Conservation (phyloP, 1,140 invertebrate species). For the Meloidogyne chitwoodi region DNA sequence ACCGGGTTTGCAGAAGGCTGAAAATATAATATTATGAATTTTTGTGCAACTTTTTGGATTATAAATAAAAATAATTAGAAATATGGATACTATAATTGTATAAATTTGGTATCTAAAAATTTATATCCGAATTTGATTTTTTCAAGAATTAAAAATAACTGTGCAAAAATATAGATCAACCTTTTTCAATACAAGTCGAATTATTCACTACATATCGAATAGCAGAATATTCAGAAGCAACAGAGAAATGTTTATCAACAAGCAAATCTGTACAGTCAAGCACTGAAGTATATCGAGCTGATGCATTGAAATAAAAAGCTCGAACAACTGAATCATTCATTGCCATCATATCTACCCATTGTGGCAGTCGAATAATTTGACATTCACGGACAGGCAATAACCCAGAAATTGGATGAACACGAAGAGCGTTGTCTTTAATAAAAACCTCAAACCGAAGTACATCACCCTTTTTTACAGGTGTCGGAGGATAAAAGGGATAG, state of each 20-base stretch:
- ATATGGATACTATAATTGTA: too few species aligned
- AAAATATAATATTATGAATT: neutral
- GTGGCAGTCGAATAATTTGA: slow-evolving; percentile 19
- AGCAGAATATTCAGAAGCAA: slow-evolving; percentile 21
- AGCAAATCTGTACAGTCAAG: slow-evolving; percentile 31
- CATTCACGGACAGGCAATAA: neutral
- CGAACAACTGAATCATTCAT: slow-evolving; percentile 22
- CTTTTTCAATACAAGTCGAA: slow-evolving; percentile 9
- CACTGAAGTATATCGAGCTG: neutral
- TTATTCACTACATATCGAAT: slow-evolving; percentile 28
- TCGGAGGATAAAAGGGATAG: slow-evolving; percentile 29
- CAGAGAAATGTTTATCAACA: neutral
- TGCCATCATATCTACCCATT: slow-evolving; percentile 15
- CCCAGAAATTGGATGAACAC: slow-evolving; percentile 7
- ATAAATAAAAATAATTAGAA: too few species aligned
- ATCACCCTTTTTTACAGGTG: slow-evolving; percentile 6
- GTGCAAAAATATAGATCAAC: neutral
- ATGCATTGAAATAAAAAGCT: slow-evolving; percentile 6
- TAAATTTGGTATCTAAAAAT: too few species aligned
- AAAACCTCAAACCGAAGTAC: slow-evolving; percentile 26
- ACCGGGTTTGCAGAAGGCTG: slow-evolving; percentile 20
- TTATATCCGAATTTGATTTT: too few species aligned
- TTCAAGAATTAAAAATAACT: neutral
- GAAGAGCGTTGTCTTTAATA: slow-evolving; percentile 21
- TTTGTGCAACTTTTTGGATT: neutral